Evolutionary conservation across 2,888 invertebrate species (phyloP).

Genomic region (Notodonta ziczac): DNA sequence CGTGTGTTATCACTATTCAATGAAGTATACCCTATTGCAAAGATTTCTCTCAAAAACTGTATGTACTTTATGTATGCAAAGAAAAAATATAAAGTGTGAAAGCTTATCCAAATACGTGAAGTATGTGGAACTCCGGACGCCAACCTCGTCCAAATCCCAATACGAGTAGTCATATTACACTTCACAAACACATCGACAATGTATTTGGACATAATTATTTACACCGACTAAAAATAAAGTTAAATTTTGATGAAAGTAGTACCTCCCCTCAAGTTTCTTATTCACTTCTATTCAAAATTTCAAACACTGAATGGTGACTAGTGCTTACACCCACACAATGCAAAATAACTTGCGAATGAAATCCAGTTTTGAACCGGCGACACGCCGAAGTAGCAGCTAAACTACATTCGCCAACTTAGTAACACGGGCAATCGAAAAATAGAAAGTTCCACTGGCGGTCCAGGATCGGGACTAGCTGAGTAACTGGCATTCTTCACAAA

Average conservation of each 20-base stretch:
- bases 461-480: conserved; percentile 72
- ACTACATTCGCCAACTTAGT: conserved; percentile 78
- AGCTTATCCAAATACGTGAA: too few species aligned
- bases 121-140: too few species aligned
- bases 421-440: conserved; percentile 82
- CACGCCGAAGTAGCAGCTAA: conserved; percentile 67
- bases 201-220: not conserved
- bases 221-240: not conserved
- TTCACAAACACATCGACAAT: too few species aligned
- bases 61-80: too few species aligned
- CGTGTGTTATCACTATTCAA: too few species aligned
- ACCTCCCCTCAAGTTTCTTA: not conserved
- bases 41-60: too few species aligned
- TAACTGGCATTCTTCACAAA: conserved; percentile 79
- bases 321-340: conserved; percentile 53
- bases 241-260: not conserved
- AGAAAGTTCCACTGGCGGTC: conserved; percentile 67
- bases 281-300: conserved; percentile 7
- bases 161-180: too few species aligned
- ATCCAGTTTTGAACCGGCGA: conserved; percentile 64
- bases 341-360: conserved; percentile 67
- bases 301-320: conserved; percentile 24
- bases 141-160: too few species aligned
- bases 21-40: too few species aligned
- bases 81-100: too few species aligned